phyloP scores from a whole-genome alignment of 2,888 invertebrate genomes.

The Lasioglossum morio region DNA sequence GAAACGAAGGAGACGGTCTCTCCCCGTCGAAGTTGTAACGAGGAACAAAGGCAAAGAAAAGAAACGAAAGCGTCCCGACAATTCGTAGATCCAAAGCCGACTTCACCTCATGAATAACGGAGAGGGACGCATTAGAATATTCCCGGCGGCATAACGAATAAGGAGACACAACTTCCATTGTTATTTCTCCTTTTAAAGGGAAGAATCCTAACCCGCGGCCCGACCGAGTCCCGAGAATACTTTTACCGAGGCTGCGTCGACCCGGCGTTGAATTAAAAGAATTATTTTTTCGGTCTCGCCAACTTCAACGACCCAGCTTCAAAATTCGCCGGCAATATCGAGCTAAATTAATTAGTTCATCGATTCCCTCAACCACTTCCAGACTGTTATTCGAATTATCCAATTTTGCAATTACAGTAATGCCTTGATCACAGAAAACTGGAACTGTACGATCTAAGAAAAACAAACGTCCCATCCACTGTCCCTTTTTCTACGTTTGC shows the following conservation, averaged over 20 bases:
- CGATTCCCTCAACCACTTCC: not conserved
- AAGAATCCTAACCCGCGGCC: slow-evolving; percentile 14
- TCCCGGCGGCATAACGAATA: slow-evolving; percentile 72
- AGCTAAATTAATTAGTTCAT: not conserved
- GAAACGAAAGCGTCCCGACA: slow-evolving; percentile 65
- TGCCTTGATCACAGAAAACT: too few species aligned
- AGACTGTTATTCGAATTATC: not conserved
- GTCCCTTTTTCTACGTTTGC: too few species aligned
- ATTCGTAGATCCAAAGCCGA: slow-evolving; percentile 71
- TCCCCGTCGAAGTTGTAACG: slow-evolving; percentile 59
- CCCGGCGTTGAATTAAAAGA: not conserved
- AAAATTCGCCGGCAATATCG: not conserved
- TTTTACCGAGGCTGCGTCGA: not conserved
- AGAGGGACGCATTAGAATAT: slow-evolving; percentile 75
- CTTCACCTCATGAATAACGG: slow-evolving; percentile 76
- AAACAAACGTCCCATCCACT: too few species aligned
- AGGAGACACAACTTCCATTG: slow-evolving; percentile 71
- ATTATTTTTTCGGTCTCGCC: not conserved
- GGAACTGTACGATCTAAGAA: too few species aligned
- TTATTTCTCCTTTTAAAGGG: slow-evolving; percentile 67
- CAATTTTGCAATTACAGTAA: not conserved
- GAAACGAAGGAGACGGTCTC: slow-evolving; percentile 13
- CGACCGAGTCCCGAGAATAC: not conserved
- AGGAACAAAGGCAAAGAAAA: slow-evolving; percentile 56
- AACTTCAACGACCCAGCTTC: not conserved